Base-by-base conservation (phyloP, 37 sponge, comb jelly and placozoan species). In the Lycopodina hypogea region DNA sequence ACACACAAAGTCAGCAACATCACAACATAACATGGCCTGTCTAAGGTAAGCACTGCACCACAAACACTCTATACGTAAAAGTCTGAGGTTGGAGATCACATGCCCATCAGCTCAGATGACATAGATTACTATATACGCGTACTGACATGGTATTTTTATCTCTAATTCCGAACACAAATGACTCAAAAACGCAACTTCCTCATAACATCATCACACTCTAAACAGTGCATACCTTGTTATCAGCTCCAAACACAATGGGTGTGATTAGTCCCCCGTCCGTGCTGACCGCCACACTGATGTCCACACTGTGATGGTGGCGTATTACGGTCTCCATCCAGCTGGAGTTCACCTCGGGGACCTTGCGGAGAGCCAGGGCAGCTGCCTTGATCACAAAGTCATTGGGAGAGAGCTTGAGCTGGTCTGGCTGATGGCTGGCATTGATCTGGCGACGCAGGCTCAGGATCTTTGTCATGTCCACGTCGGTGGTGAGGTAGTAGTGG, bases 351-450 rank as follows among this genome's bases (percentile, higher is more conserved):
- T 94, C 95, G 8, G 97, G 97, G 1, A 97, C 90, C 41, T 87
- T 60, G 28, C 51, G 57, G 82, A 94, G 67, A 0, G 95, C 77
- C 34, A 92, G 76, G 38, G 95, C 96, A 6, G 95, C 75, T 42
- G 97, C 97, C 76, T 97, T 97, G 57, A 97, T 78, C 15, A 97
- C 45, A 56, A 97, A 97, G 63, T 97, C 97, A 72, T 89, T 97
- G 22, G 94, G 83, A 19, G 97, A 97, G 30, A 97, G 86, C 65
- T 97, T 97, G 45, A 70, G 28, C 74, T 74, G 68, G 19, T 89
- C 64, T 35, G 79, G 85, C 56, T 68, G 35, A 22, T 64, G 69
- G 30, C 40, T 30, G 3, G 74, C 36, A 38, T 95, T 95, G 17
- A 95, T 70, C 33, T 76, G 63, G 32, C 71, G 50, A 19, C 96